Conservation (phyloP, 2,113 vertebrate species). For the Actinemys pallida region DNA sequence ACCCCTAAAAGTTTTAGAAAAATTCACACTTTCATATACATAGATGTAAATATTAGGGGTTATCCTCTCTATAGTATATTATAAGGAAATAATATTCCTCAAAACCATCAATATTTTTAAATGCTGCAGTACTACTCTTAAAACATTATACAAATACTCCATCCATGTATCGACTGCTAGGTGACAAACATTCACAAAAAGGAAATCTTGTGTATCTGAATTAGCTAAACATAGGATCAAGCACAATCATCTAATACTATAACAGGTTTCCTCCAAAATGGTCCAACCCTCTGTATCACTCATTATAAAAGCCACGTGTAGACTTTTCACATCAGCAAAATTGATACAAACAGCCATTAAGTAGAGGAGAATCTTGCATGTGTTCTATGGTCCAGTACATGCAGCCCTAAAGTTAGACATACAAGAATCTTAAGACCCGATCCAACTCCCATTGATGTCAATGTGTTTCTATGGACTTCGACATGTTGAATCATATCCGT, state of each 20-base stretch:
- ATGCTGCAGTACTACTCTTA: background rate
- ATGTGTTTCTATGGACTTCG: background rate
- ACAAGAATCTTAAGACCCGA: background rate
- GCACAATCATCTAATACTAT: background rate
- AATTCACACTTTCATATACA: background rate
- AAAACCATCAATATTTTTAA: background rate
- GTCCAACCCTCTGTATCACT: background rate
- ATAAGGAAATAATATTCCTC: conserved; percentile 3
- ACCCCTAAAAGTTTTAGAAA: background rate
- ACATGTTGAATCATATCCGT: background rate
- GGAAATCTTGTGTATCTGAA: background rate
- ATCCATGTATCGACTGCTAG: background rate
- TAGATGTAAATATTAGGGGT: background rate
- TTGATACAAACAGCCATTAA: background rate
- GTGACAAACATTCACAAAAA: background rate
- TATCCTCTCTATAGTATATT: background rate
- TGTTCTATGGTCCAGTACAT: background rate
- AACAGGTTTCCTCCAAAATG: background rate
- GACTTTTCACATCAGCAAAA: background rate
- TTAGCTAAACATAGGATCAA: background rate
- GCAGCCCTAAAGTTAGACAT: background rate
- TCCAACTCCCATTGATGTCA: background rate
- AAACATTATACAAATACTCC: background rate
- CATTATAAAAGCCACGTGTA: background rate
- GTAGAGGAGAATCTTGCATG: background rate